Evolutionary conservation across 2,113 vertebrate species (phyloP), one percentile per base, ranked within the genome.

Genomic region (Callipepla californica): DNA sequence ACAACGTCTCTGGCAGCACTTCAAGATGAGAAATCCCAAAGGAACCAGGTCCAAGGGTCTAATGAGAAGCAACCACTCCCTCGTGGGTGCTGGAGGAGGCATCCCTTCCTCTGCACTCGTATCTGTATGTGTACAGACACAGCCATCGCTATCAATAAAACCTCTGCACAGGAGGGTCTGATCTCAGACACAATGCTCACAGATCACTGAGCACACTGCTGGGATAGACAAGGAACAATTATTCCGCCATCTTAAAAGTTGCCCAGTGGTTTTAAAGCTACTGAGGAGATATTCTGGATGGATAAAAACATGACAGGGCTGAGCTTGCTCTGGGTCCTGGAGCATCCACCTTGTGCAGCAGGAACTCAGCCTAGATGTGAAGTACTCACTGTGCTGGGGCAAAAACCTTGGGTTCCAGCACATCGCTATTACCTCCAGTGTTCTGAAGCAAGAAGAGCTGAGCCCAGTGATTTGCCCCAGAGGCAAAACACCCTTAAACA

Each of bases 31-130:
- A 80, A 48, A 78, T 87, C 89, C 83, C 8, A 1, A 66, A 80
- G 70, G 74, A 94, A 85, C 23, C 18, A 50, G 32, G 86, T 78
- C 55, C 84, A 58, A 61, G 67, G 58, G 86, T 76, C 70, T 85
- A 18, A 82, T 7, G 78, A 91, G 84, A 34, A 93, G 4, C 62
- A 89, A 9, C 9, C 74, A 16, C 79, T 77, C 59, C 58, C 36
- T 21, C 0, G 0, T 40, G 45, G 61, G 50, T 73, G 74, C 51
- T 7, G 22, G 38, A 61, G 69, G 18, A 38, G 70, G 68, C 25
- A 1, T 67, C 51, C 50, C 66, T 66, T 22, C 13, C 22, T 82
- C 51, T 66, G 44, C 76, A 70, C 44, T 70, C 22, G 44, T 48
- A 62, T 38, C 85, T 90, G 4, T 1, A 23, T 28, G 90, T 89